Evolutionary conservation across 2,797 vertebrate species (phyloP).

Genomic region (Leptoclinus maculatus): DNA sequence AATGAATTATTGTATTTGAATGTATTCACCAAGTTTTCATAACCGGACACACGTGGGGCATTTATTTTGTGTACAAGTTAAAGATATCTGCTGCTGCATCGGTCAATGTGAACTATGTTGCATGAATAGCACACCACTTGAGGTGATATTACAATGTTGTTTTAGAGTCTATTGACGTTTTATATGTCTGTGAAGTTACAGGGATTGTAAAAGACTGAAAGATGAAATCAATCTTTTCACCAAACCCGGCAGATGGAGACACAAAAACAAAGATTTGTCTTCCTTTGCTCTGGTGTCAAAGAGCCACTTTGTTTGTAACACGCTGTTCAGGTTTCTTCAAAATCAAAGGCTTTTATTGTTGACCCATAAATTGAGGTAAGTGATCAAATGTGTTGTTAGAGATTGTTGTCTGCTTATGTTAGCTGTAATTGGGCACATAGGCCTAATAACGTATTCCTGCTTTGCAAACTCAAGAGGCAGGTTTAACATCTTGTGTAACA

Average conservation of each 20-base stretch:
- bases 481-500: too few species aligned
- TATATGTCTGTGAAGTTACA: background rate
- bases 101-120: background rate
- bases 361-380: background rate
- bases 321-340: slow-evolving; percentile 10
- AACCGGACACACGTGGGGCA: background rate
- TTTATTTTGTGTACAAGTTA: background rate
- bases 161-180: background rate
- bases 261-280: background rate
- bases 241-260: slow-evolving; percentile 19
- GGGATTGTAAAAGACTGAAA: background rate
- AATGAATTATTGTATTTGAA: background rate
- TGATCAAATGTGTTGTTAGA: background rate
- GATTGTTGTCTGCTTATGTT: too few species aligned
- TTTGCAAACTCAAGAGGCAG: too few species aligned
- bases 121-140: background rate
- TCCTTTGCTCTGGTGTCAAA: background rate
- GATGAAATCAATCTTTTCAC: background rate
- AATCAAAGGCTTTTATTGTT: background rate
- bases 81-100: background rate
- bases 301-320: slow-evolving; percentile 1
- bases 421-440: too few species aligned
- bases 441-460: too few species aligned
- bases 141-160: background rate
- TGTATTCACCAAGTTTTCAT: background rate